Conservation (phyloP, 2,888 invertebrate genomes). For the Neria commutata region DNA sequence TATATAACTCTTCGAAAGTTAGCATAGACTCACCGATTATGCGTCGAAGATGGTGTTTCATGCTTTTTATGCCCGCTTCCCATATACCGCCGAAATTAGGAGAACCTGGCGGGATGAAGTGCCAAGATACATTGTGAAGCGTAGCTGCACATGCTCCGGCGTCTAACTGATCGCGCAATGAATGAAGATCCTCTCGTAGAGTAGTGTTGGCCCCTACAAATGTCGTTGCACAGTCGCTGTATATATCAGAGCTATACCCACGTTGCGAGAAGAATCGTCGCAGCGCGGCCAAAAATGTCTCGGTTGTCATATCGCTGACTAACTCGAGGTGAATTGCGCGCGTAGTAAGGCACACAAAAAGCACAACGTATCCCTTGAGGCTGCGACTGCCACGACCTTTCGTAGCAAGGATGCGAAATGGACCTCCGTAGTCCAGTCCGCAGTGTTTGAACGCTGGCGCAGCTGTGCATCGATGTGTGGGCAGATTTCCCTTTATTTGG, state of each 20-base stretch:
- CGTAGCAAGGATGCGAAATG: too few relatives aligned
- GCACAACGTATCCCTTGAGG: not conserved
- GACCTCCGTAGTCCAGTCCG: slow-evolving; percentile 1
- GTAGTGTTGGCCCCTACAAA: slow-evolving; percentile 26
- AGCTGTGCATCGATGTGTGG: not conserved
- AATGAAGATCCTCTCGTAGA: too few relatives aligned
- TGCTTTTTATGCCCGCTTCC: slow-evolving; percentile 9
- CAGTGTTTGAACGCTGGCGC: not conserved
- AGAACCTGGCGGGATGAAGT: slow-evolving; percentile 17
- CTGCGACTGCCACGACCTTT: not conserved
- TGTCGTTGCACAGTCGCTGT: slow-evolving; percentile 26
- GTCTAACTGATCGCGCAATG: too few relatives aligned
- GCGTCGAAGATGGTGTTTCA: slow-evolving; percentile 13
- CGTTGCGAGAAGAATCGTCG: slow-evolving; percentile 23
- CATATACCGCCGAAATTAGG: slow-evolving; percentile 19
- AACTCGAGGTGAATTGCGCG: slow-evolving; percentile 27
- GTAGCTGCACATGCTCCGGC: too few relatives aligned
- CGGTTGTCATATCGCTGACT: slow-evolving; percentile 22
- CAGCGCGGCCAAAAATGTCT: slow-evolving; percentile 29
- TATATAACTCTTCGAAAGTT: slow-evolving; percentile 2
- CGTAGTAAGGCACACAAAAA: not conserved
- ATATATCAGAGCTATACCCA: slow-evolving; percentile 18
- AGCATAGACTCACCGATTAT: slow-evolving; percentile 8
- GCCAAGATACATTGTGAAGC: too few relatives aligned
- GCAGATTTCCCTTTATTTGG: too few relatives aligned